Conservation (phyloP, 1,140 invertebrate genomes). For the Drosophila kepulauana region DNA sequence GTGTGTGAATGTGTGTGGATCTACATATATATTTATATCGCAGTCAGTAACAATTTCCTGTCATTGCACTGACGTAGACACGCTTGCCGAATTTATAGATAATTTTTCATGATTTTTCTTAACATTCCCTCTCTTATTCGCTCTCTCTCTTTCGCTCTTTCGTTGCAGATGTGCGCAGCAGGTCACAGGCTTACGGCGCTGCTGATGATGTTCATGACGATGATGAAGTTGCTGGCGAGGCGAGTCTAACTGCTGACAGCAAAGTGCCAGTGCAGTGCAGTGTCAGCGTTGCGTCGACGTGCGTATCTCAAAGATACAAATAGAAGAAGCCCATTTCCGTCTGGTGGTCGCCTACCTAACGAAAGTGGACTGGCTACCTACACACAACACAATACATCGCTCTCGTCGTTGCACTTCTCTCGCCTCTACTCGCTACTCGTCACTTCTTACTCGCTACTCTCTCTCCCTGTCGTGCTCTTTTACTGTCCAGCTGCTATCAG, state of each 20-base stretch:
- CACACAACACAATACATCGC: slow-evolving; percentile 6
- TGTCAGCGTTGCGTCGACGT: slow-evolving; percentile 11
- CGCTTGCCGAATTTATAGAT: slow-evolving; percentile 79
- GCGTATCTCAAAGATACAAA: slow-evolving; percentile 54
- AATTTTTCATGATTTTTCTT: slow-evolving; percentile 77
- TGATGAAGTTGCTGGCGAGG: slow-evolving; percentile 70
- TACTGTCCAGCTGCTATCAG: slow-evolving; percentile 50
- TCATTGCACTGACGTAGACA: slow-evolving; percentile 43
- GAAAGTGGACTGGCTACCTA: slow-evolving; percentile 43
- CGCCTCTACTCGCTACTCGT: slow-evolving; percentile 30
- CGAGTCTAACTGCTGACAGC: slow-evolving; percentile 75
- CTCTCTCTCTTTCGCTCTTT: slow-evolving; percentile 16
- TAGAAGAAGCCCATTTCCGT: slow-evolving; percentile 75
- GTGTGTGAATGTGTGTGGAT: slow-evolving; percentile 1
- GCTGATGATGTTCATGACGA: slow-evolving; percentile 50
- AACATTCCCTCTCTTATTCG: slow-evolving; percentile 36
- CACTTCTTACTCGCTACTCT: slow-evolving; percentile 21
- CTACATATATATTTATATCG: slow-evolving; percentile 69
- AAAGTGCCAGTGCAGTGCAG: slow-evolving; percentile 54
- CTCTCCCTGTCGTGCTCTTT: slow-evolving; percentile 15
- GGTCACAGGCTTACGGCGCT: slow-evolving; percentile 51
- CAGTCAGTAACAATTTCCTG: slow-evolving; percentile 75
- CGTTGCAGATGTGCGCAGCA: slow-evolving; percentile 66
- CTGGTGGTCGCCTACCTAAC: slow-evolving; percentile 48
- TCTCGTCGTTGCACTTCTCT: slow-evolving; percentile 33